A percentile compares a stretch with the other conserved stretches of the same genome.
These are phyloP conservation scores for Melanotaenia trifasciata DNA, from an alignment of 2,797 vertebrate species.

Conservation along the genomic window DNA sequence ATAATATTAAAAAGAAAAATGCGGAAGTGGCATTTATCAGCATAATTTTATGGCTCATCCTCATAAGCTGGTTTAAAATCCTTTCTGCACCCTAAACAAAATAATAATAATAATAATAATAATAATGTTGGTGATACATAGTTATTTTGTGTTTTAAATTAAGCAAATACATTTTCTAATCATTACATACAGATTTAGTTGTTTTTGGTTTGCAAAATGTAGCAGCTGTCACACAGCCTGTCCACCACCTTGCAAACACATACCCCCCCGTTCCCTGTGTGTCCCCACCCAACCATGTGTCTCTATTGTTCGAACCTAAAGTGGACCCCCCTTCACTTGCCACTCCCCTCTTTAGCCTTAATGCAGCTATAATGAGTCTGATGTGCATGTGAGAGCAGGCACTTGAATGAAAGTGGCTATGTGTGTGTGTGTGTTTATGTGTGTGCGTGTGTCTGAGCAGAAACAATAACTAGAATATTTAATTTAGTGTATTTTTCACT, in stretches of 20 bases:
- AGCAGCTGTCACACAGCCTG: slow-evolving; percentile 74
- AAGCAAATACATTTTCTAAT: background rate
- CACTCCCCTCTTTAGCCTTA: slow-evolving; percentile 27
- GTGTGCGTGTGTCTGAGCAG: background rate
- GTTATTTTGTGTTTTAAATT: background rate
- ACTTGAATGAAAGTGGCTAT: slow-evolving; percentile 24
- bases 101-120: no score
- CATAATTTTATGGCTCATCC: background rate
- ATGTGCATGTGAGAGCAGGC: slow-evolving; percentile 6
- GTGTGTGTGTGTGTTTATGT: background rate
- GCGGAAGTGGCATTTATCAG: background rate
- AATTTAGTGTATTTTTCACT: background rate
- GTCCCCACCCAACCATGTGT: slow-evolving; percentile 75
- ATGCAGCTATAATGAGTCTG: slow-evolving; percentile 48
- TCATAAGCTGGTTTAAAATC: background rate
- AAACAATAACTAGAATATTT: background rate
- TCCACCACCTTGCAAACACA: slow-evolving; percentile 46
- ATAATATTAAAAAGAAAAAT: background rate
- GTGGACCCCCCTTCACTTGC: slow-evolving; percentile 31
- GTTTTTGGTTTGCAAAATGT: slow-evolving; percentile 45
- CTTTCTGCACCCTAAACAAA: background rate
- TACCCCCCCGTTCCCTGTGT: slow-evolving; percentile 34
- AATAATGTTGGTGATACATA: background rate
- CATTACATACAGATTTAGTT: slow-evolving; percentile 13
- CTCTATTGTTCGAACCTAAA: slow-evolving; percentile 76